Base-by-base conservation (phyloP, 2,888 invertebrate species). In the Anagyrus pseudococci region DNA sequence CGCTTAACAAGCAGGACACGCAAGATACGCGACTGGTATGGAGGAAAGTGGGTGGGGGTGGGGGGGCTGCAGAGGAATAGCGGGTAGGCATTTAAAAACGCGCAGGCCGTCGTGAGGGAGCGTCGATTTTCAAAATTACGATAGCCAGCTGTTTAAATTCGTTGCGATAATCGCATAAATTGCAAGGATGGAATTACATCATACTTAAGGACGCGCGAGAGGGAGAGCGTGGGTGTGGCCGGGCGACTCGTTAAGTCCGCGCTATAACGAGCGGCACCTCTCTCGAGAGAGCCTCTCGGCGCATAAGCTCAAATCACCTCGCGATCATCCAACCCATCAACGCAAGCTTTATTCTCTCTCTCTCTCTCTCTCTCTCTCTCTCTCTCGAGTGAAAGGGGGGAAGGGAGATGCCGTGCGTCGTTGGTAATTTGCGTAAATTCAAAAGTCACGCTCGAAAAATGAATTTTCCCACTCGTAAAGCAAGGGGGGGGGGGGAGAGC, bases 1-100 rank as follows among this genome's bases (percentile, higher is more conserved):
- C 46, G 49, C 47, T 60, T 33, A 61, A 61, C 49, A 60, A 60
- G 59, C 63, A 57, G 44, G 33, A 57, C 53, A 49, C 57, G 52
- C 33, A 54, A 40, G 13, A 40, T 23, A 19, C 15, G 25, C 23
- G 25, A 8, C 20, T 19, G n/a, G n/a, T n/a, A n/a, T n/a, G n/a
- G n/a, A n/a, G n/a, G n/a, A n/a, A n/a, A n/a, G n/a, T n/a, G n/a
- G n/a, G n/a, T n/a, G n/a, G n/a, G n/a, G n/a, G n/a, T n/a, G n/a
- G n/a, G n/a, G n/a, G n/a, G n/a, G n/a, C n/a, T n/a, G n/a, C n/a
- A n/a, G n/a, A n/a, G n/a, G n/a, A n/a, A n/a, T n/a, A n/a, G n/a
- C n/a, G n/a, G n/a, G n/a, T n/a, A n/a, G n/a, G n/a, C n/a, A n/a
- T n/a, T n/a, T n/a, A n/a, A n/a, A n/a, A n/a, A n/a, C n/a, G n/a